A percentile compares a stretch with the other conserved stretches of the same genome.
Evolutionary conservation across 2,113 vertebrate species (phyloP).

Genomic region (Cariama cristata): DNA sequence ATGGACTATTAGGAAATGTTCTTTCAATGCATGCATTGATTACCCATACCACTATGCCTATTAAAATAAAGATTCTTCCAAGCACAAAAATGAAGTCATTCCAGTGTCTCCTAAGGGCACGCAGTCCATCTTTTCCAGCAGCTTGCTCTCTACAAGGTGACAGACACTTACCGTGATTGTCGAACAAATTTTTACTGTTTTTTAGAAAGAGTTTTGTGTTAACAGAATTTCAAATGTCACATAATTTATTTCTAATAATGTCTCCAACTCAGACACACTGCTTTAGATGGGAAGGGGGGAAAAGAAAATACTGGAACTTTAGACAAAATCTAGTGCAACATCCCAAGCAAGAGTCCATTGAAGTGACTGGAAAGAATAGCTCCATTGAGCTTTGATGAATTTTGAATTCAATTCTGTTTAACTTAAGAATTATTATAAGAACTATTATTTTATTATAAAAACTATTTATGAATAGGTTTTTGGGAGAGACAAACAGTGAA

Average conservation of each 20-base stretch:
- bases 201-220: neutral
- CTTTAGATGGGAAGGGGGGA: neutral
- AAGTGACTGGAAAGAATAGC: neutral
- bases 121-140: neutral
- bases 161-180: neutral
- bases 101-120: slow-evolving; percentile 24
- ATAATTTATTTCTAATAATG: neutral
- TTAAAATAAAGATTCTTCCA: slow-evolving; percentile 26
- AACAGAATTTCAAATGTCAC: neutral
- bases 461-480: neutral
- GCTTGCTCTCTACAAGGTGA: neutral
- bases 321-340: neutral
- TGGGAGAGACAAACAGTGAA: neutral
- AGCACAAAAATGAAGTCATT: slow-evolving; percentile 39
- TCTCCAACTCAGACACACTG: neutral
- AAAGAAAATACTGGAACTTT: neutral
- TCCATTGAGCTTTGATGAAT: neutral
- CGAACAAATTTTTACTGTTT: neutral
- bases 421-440: neutral
- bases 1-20: slow-evolving; percentile 51
- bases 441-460: neutral
- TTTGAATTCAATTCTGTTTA: neutral
- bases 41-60: slow-evolving; percentile 26
- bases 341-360: neutral
- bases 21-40: slow-evolving; percentile 51